These are phyloP conservation scores for Benthosema pterotum DNA, from an alignment of 2,797 vertebrate species.

Conservation along the genomic window DNA sequence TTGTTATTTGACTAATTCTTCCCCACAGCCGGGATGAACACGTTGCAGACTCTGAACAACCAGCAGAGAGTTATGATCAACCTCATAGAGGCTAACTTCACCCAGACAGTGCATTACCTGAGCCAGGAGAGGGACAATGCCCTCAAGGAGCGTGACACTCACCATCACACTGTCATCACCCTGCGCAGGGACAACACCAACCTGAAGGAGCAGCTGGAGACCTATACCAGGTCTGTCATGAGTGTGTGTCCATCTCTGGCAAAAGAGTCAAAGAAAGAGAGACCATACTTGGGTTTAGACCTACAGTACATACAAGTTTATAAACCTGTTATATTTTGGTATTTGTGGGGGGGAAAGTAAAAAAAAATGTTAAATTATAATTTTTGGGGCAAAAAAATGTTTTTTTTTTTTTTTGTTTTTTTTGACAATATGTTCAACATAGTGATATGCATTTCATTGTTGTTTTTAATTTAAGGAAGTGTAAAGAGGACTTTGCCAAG, in stretches of 20 bases:
- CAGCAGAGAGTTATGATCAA: conserved; percentile 65
- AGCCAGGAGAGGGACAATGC: conserved; percentile 48
- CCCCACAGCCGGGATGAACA: conserved; percentile 58
- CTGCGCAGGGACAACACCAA: conserved; percentile 62
- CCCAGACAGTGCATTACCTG: conserved; percentile 60
- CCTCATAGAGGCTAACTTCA: conserved; percentile 75
- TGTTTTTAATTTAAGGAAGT: conserved; percentile 57
- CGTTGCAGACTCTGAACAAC: conserved; percentile 49
- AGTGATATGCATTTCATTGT: too few species aligned
- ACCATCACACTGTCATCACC: conserved; percentile 37
- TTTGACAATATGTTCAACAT: too few species aligned
- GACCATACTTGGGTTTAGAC: too few species aligned
- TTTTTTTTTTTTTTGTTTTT: too few species aligned
- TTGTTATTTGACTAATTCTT: not conserved
- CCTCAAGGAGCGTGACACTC: conserved; percentile 44
- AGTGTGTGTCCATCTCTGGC: not conserved
- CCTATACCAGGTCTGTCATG: conserved; percentile 61
- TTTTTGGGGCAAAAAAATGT: too few species aligned
- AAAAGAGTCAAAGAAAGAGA: not conserved
- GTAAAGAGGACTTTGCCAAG: conserved; percentile 73
- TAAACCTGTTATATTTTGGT: too few species aligned
- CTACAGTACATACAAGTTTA: too few species aligned
- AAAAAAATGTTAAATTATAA: too few species aligned
- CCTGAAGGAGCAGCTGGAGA: conserved; percentile 60
- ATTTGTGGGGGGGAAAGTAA: too few species aligned